Evolutionary conservation across 2,797 vertebrate genomes (phyloP), one percentile per base, ranked within the genome.

Genomic region (Gobionotothen gibberifrons): DNA sequence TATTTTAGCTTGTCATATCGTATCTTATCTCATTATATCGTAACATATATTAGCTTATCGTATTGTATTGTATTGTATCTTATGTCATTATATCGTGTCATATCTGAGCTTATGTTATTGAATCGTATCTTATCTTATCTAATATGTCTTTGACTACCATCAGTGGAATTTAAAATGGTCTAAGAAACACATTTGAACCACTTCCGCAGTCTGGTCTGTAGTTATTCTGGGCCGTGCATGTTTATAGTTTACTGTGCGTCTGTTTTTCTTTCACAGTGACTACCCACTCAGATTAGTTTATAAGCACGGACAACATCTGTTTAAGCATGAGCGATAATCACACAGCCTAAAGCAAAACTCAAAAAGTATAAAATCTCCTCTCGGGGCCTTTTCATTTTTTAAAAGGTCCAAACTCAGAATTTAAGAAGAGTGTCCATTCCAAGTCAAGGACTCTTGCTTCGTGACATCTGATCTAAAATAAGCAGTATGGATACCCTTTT

Each of bases 231-330:
- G 42, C 32, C 1, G 1, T 21, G 16, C 16, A 21, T 55, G 43
- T 73, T 44, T 73, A 68, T 76, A 51, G 43, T 22, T 49, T 75
- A 52, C 3, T 57, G 32, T 56, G 12, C 1, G 4, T 1, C 16
- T 75, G 46, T 76, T 78, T 26, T 62, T 77, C 40, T 64, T 32
- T 82, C 59, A 69, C 19, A 8, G 13, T 59, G 11, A 43, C 49
- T 61, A 36, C 71, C 48, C 22, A 56, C 32, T 63, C 19, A 12
- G 46, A 47, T 63, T 32, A 49, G 49, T 63, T 61, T 42, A 44
- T 5, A 42, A 52, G 57, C 15, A 58, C 39, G 51, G 26, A 69
- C 43, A 48, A 83, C 71, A 29, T 61, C 12, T 64, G 19, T 78
- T 67, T 85, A n/a, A 19, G 54, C 13, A n/a, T 46, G 15, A 71